A percentile compares a stretch with the other conserved stretches of the same genome.
Evolutionary conservation across 2,888 invertebrate genomes (phyloP).

Genomic region (Cartodere bifasciata): DNA sequence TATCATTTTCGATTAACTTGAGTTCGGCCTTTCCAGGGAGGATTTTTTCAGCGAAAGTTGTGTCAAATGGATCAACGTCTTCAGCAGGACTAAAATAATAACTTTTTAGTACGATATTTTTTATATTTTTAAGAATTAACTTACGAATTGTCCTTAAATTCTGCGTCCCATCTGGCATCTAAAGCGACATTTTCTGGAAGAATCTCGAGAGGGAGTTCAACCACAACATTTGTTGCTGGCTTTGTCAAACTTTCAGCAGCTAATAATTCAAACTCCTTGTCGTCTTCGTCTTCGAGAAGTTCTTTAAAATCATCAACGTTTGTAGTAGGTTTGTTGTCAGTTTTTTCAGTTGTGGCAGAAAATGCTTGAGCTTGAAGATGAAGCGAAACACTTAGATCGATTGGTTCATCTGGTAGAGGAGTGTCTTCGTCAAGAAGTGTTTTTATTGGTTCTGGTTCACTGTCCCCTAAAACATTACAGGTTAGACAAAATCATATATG

Average conservation of each 20-base stretch:
- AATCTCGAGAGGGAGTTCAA: slow-evolving; percentile 35
- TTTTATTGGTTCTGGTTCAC: slow-evolving; percentile 35
- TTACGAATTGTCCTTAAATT: slow-evolving; percentile 40
- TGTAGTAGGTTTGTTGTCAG: slow-evolving; percentile 18
- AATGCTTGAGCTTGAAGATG: slow-evolving; percentile 19
- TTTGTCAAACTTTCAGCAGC: slow-evolving; percentile 64
- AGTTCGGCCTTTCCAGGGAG: slow-evolving; percentile 51
- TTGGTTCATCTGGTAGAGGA: slow-evolving; percentile 54
- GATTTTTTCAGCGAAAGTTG: slow-evolving; percentile 67
- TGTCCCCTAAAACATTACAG: too few relatives aligned
- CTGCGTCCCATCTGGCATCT: slow-evolving; percentile 49
- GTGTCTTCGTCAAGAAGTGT: slow-evolving; percentile 66
- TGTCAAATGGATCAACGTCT: slow-evolving; percentile 72
- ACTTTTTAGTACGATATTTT: too few relatives aligned
- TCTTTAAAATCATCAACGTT: slow-evolving; percentile 24
- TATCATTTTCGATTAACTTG: slow-evolving; percentile 44
- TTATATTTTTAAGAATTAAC: background rate
- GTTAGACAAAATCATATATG: too few relatives aligned
- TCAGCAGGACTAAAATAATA: too few relatives aligned
- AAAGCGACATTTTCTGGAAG: slow-evolving; percentile 37
- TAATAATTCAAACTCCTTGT: slow-evolving; percentile 66
- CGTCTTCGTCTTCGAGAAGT: slow-evolving; percentile 44
- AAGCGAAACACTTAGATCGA: slow-evolving; percentile 56
- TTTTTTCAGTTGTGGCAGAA: slow-evolving; percentile 3
- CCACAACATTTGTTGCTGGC: slow-evolving; percentile 33